Evolutionary conservation across 2,113 vertebrate genomes (phyloP).

Genomic region (Tragulus kanchil): DNA sequence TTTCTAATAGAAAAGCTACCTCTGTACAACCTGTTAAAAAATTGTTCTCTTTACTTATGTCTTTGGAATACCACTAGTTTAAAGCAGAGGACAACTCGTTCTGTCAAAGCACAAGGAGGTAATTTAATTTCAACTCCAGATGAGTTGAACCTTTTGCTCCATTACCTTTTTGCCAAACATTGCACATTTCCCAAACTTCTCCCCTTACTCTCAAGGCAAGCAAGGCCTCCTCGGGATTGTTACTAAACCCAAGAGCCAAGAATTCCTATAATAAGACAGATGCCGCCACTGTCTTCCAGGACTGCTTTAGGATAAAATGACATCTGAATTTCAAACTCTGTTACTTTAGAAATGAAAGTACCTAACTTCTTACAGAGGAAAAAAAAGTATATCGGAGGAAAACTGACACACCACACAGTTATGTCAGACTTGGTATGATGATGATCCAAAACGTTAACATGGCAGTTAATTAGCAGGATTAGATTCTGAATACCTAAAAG

Average conservation of each 20-base stretch:
- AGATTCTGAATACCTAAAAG: conserved; percentile 11
- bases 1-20: neutral
- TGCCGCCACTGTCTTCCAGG: conserved; percentile 36
- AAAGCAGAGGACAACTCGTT: conserved; percentile 50
- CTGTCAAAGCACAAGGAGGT: conserved; percentile 25
- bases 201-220: conserved; percentile 39
- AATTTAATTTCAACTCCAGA: conserved; percentile 68
- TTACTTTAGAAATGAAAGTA: conserved; percentile 73
- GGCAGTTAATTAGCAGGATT: conserved; percentile 52
- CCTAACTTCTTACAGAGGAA: conserved; percentile 56
- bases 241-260: conserved; percentile 55
- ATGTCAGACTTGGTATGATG: conserved; percentile 61
- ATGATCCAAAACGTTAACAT: conserved; percentile 63
- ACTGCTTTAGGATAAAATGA: conserved; percentile 72
- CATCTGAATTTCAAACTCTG: conserved; percentile 74
- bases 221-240: conserved; percentile 45
- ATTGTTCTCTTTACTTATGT: neutral
- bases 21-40: conserved; percentile 58
- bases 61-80: conserved; percentile 26
- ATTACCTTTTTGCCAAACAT: conserved; percentile 63
- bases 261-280: conserved; percentile 67
- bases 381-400: conserved; percentile 48
- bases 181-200: conserved; percentile 37
- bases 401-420: conserved; percentile 73
- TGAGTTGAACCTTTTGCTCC: conserved; percentile 62